A percentile compares a stretch with the other conserved stretches of the same genome.
These are phyloP conservation scores for Engystomops pustulosus DNA, from an alignment of 2,113 vertebrate species.

Conservation along the genomic window DNA sequence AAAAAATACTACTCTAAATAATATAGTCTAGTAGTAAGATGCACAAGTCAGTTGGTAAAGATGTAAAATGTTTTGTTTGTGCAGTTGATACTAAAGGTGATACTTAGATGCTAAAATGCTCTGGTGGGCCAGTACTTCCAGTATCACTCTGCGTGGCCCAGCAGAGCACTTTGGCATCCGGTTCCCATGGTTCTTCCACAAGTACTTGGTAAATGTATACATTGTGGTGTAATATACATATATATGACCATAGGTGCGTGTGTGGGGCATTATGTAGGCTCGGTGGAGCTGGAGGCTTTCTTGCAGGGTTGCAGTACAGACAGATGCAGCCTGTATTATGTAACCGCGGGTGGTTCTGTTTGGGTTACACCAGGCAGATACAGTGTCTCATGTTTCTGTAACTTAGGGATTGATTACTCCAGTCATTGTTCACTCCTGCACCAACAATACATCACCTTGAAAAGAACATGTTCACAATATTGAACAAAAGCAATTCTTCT, in stretches of 20 bases:
- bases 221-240: no score
- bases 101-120: no score
- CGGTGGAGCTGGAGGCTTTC: neutral
- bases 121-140: no score
- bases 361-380: constrained; percentile 48
- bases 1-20: no score
- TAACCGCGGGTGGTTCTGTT: constrained; percentile 28
- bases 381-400: constrained; percentile 47
- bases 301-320: neutral
- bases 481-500: neutral
- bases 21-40: no score
- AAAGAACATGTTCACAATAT: constrained; percentile 25
- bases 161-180: no score
- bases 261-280: neutral
- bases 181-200: no score
- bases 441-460: constrained; percentile 23
- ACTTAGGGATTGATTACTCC: constrained; percentile 44
- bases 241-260: neutral
- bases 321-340: constrained; percentile 50
- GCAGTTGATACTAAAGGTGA: no score
- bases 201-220: no score
- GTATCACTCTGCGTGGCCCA: no score
- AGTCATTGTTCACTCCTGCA: constrained; percentile 21
- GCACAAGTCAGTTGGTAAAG: no score
- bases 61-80: no score